phyloP scores from a whole-genome alignment of 1,140 invertebrate species.

The Hyphantria cunea region DNA sequence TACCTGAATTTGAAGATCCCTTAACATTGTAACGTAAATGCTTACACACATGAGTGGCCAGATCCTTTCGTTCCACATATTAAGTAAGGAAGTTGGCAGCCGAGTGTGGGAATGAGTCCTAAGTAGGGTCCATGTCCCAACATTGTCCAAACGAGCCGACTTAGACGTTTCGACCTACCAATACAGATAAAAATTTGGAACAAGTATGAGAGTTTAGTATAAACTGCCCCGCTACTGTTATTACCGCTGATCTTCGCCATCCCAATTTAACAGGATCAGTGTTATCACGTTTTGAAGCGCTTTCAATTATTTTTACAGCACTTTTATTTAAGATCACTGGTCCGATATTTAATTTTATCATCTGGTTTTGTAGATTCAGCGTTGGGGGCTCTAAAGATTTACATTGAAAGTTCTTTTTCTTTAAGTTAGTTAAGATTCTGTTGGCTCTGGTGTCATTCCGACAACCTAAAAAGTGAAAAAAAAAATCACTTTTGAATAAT shows the following conservation, averaged over 20 bases:
- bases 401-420: background rate
- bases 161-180: background rate
- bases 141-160: constrained; percentile 2
- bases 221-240: background rate
- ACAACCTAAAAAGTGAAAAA: too few relatives aligned
- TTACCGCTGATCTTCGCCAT: background rate
- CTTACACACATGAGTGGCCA: constrained; percentile 16
- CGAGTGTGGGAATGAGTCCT: constrained; percentile 19
- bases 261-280: constrained; percentile 8
- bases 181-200: constrained; percentile 5
- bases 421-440: too few relatives aligned
- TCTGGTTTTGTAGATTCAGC: background rate
- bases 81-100: constrained; percentile 25
- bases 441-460: too few relatives aligned
- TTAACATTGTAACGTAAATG: constrained; percentile 5
- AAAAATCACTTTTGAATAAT: too few relatives aligned
- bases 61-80: constrained; percentile 28
- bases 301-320: constrained; percentile 10
- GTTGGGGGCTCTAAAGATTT: background rate
- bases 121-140: constrained; percentile 21
- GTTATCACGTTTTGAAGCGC: constrained; percentile 5
- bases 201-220: constrained; percentile 7
- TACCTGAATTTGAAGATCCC: constrained; percentile 21
- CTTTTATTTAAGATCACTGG: background rate
- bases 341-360: constrained; percentile 3